A percentile compares a stretch with the other conserved stretches of the same genome.
Evolutionary conservation across 2,888 invertebrate species (phyloP).

Genomic region (Agrotis ipsilon): DNA sequence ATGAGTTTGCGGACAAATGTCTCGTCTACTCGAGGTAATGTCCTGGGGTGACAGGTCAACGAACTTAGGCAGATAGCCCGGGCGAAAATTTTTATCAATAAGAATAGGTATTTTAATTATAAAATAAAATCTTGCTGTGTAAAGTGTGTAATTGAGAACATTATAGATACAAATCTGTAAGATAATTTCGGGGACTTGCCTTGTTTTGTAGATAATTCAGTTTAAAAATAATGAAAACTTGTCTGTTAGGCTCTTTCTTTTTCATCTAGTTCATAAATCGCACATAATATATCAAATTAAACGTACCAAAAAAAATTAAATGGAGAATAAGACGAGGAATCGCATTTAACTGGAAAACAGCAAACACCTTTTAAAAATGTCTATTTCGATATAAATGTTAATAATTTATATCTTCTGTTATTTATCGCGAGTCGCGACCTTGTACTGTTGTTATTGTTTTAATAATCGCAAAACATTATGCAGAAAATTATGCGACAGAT

Average conservation of each 20-base stretch:
- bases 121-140: not conserved
- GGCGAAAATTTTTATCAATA: conserved; percentile 29
- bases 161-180: not conserved
- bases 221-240: not conserved
- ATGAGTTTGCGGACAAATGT: conserved; percentile 49
- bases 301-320: not conserved
- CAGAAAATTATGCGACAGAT: conserved; percentile 7
- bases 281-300: not conserved
- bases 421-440: conserved; percentile 16
- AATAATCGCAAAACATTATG: conserved; percentile 4
- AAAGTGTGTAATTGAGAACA: not conserved
- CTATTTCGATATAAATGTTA: not conserved
- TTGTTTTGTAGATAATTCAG: not conserved
- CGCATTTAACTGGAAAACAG: not conserved
- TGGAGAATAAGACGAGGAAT: not conserved
- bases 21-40: conserved; percentile 51
- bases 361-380: not conserved
- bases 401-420: not conserved
- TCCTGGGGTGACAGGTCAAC: conserved; percentile 36
- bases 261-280: not conserved
- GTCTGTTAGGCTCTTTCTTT: not conserved
- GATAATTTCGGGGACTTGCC: not conserved
- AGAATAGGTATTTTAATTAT: conserved; percentile 12
- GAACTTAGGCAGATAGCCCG: conserved; percentile 39
- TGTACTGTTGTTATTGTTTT: conserved; percentile 12